phyloP scores from a whole-genome alignment of 2,113 vertebrate genomes.

The Proteles cristata region DNA sequence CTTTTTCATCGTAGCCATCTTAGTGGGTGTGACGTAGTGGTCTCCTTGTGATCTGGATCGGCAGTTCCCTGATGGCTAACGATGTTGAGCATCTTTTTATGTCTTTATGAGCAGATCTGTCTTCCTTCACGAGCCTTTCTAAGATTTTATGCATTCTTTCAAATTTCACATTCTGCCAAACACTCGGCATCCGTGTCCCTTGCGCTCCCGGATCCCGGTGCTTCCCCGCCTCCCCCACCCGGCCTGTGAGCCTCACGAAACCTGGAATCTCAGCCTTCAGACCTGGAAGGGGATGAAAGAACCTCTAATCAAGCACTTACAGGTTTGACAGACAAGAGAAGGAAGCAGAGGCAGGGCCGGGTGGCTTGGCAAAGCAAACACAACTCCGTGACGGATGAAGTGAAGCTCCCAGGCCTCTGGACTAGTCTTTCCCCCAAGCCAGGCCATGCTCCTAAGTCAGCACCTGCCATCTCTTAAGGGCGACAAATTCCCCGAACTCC shows the following conservation, averaged over 20 bases:
- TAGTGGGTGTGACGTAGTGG: background rate
- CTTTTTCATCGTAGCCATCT: background rate
- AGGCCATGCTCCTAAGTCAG: background rate
- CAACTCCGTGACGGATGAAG: background rate
- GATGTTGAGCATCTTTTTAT: background rate
- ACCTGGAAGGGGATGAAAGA: background rate
- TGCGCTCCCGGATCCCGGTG: accelerated
- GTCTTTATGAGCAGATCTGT: background rate
- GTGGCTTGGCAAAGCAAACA: background rate
- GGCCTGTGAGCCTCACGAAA: background rate
- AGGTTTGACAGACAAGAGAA: background rate
- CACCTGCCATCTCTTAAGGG: background rate
- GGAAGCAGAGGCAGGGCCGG: background rate
- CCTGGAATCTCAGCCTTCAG: background rate
- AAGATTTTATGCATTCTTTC: background rate
- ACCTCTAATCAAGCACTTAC: background rate
- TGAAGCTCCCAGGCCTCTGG: background rate
- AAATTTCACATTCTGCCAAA: background rate
- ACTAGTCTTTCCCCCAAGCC: background rate
- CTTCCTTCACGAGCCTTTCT: background rate
- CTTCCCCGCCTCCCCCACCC: background rate
- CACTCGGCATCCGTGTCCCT: accelerated
- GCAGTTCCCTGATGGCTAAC: background rate
- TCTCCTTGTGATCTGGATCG: background rate
- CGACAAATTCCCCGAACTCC: background rate